Conservation (phyloP, 2,113 vertebrate genomes). For the Urocolius indicus region DNA sequence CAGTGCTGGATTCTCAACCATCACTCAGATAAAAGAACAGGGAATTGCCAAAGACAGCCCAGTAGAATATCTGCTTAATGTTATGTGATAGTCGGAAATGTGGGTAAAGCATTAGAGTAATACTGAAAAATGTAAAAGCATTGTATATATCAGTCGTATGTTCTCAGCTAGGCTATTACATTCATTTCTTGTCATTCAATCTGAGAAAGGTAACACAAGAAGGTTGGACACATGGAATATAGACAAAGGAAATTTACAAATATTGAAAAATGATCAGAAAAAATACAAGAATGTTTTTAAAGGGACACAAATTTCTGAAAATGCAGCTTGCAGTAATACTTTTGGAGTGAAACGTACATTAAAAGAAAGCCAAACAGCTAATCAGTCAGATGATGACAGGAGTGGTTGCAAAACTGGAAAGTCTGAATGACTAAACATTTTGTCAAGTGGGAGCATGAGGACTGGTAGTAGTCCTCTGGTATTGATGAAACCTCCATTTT, state of each 20-base stretch:
- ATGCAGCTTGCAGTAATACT: not conserved
- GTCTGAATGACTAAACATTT: not conserved
- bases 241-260: not conserved
- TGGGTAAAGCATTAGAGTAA: slow-evolving; percentile 1
- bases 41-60: not conserved
- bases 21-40: not conserved
- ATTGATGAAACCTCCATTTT: not conserved
- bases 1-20: not conserved
- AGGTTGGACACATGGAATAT: not conserved
- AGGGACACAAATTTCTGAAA: not conserved
- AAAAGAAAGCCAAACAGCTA: not conserved
- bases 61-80: not conserved
- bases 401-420: not conserved
- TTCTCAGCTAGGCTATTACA: not conserved
- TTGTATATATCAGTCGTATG: not conserved
- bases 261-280: not conserved
- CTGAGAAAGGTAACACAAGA: not conserved
- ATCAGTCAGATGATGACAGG: accelerated
- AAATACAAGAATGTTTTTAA: not conserved
- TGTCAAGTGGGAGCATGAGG: not conserved
- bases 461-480: not conserved
- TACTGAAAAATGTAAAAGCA: not conserved
- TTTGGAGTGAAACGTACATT: not conserved
- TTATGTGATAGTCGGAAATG: not conserved
- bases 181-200: not conserved